Conservation (phyloP, 2,113 vertebrate genomes). For the Caranx ignobilis region DNA sequence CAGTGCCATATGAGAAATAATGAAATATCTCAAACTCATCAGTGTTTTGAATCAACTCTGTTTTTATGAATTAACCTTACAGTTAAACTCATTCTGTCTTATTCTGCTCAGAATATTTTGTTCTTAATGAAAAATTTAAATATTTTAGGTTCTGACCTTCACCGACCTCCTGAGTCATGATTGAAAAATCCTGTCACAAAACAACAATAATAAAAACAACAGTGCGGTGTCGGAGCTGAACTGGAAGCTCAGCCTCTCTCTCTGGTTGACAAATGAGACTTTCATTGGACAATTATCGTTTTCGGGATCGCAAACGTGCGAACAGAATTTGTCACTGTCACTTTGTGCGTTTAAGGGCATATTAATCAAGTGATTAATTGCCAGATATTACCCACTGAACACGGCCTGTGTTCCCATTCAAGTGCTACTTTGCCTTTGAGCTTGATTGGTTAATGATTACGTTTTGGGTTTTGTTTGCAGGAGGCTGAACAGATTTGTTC, state of each 20-base stretch:
- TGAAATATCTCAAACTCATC: background rate
- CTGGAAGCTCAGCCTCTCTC: constrained; percentile 45
- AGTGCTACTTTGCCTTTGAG: constrained; percentile 85
- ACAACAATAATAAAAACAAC: constrained; percentile 44
- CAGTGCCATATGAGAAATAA: background rate
- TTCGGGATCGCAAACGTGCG: constrained; percentile 90
- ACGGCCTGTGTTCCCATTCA: constrained; percentile 87
- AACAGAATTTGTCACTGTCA: constrained; percentile 97
- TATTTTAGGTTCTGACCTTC: background rate
- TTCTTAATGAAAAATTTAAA: background rate
- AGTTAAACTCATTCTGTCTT: background rate
- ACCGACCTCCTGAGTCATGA: background rate
- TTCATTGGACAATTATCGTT: constrained; percentile 91
- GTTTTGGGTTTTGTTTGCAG: constrained; percentile 75
- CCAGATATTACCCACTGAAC: constrained; percentile 92
- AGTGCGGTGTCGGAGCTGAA: constrained; percentile 26
- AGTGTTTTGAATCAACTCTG: no score
- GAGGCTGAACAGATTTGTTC: constrained; percentile 81
- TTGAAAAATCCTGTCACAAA: background rate
- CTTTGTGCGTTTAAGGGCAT: constrained; percentile 96
- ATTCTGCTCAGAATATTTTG: background rate
- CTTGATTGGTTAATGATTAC: constrained; percentile 91
- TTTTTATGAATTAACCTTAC: background rate
- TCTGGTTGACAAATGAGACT: constrained; percentile 82
- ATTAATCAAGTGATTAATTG: constrained; percentile 99